Percentiles rank a stretch among this genome's conserved stretches.
Evolutionary conservation across 2,888 invertebrate species (phyloP).

Genomic region (Drosophila leonis): DNA sequence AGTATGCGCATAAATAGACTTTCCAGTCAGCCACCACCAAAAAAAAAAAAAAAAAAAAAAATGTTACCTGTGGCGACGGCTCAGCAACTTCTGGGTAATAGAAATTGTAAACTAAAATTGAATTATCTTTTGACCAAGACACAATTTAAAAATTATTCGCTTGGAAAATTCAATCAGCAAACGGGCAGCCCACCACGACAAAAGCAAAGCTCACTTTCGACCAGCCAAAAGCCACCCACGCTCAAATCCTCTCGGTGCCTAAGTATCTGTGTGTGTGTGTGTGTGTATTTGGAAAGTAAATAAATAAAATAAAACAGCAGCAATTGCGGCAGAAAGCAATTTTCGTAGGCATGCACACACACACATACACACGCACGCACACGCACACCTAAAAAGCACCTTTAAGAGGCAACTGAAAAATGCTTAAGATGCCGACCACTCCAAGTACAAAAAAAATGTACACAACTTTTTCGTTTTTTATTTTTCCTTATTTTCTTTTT

Average conservation of each 20-base stretch:
- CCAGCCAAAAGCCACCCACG: constrained; percentile 16
- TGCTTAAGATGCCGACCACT: constrained; percentile 68
- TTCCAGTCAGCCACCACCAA: constrained; percentile 19
- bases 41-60: background rate
- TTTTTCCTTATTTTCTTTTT: background rate
- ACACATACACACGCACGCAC: background rate
- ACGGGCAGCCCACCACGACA: constrained; percentile 53
- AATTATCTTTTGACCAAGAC: constrained; percentile 76
- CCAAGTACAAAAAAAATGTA: constrained; percentile 49
- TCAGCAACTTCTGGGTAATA: constrained; percentile 56
- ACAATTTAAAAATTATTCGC: constrained; percentile 81
- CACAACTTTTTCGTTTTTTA: constrained; percentile 42
- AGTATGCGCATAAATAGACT: constrained; percentile 61
- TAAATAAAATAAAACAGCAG: constrained; percentile 76
- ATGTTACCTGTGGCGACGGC: constrained; percentile 14
- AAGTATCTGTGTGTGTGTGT: constrained; percentile 40
- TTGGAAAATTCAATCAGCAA: constrained; percentile 80
- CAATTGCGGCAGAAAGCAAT: constrained; percentile 67
- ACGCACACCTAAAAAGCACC: constrained; percentile 28
- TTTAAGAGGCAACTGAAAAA: constrained; percentile 67
- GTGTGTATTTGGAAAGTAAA: constrained; percentile 62
- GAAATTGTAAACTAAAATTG: constrained; percentile 77
- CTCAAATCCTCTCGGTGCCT: constrained; percentile 4
- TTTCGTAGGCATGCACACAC: constrained; percentile 40
- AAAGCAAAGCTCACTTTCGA: constrained; percentile 37